Conservation (phyloP, 23 tunicate genomes). For the Ascidia mentula region DNA sequence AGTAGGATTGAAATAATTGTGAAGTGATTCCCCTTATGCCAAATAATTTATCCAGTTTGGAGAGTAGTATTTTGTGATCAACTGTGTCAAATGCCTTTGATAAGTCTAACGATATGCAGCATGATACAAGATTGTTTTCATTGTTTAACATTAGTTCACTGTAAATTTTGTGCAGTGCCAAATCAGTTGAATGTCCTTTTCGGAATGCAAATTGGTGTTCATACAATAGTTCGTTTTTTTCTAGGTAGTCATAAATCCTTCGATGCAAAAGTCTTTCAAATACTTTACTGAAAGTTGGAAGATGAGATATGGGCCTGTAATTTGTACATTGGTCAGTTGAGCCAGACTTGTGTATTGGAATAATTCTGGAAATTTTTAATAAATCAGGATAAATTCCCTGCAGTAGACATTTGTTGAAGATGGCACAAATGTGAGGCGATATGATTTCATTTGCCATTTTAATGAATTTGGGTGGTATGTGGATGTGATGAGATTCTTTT, state of each 20-base stretch:
- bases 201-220: constrained; percentile 28
- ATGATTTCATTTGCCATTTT: constrained; percentile 12
- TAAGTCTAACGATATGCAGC: constrained; percentile 11
- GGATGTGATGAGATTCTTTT: not conserved
- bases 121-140: not conserved
- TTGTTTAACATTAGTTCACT: not conserved
- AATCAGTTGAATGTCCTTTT: constrained; percentile 10
- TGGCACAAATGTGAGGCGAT: constrained; percentile 2
- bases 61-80: constrained; percentile 13
- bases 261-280: constrained; percentile 15
- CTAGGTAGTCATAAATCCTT: not conserved
- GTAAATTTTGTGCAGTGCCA: not conserved
- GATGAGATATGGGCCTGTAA: constrained; percentile 13
- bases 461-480: constrained; percentile 11
- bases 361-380: constrained; percentile 15
- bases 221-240: not conserved
- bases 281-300: constrained; percentile 21
- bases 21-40: constrained; percentile 12
- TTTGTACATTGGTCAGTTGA: constrained; percentile 1
- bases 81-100: constrained; percentile 32
- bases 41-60: constrained; percentile 15
- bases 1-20: constrained; percentile 7
- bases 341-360: constrained; percentile 10
- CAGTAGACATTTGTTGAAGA: constrained; percentile 12
- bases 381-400: constrained; percentile 17